phyloP scores from a whole-genome alignment of 2,888 invertebrate genomes.

The Gari tellinella region DNA sequence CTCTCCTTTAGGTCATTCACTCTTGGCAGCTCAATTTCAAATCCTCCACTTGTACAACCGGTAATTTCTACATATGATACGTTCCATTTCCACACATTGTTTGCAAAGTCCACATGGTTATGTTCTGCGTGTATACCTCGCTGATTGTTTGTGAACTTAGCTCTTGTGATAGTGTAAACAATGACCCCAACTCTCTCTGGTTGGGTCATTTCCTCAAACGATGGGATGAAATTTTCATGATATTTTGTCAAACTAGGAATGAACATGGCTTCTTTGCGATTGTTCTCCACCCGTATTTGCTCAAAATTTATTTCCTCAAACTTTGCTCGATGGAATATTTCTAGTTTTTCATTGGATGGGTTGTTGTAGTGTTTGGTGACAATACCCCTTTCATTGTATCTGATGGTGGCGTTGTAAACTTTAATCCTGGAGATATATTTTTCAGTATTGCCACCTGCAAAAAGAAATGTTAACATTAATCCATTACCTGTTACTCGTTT shows the following conservation, averaged over 20 bases:
- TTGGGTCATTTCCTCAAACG: constrained; percentile 84
- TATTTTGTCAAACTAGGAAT: constrained; percentile 84
- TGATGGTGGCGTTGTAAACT: constrained; percentile 73
- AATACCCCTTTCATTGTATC: constrained; percentile 77
- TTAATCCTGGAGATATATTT: constrained; percentile 55
- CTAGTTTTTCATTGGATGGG: constrained; percentile 81
- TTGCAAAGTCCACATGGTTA: constrained; percentile 96
- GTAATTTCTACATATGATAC: constrained; percentile 94
- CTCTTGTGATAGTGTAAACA: constrained; percentile 92
- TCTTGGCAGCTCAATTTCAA: constrained; percentile 95
- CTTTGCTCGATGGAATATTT: constrained; percentile 81
- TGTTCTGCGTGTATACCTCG: constrained; percentile 93
- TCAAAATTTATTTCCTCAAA: constrained; percentile 77
- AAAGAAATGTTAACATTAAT: too few relatives aligned
- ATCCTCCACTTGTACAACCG: constrained; percentile 93
- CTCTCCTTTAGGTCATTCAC: constrained; percentile 86
- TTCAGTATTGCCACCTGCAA: constrained; percentile 35
- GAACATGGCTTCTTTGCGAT: constrained; percentile 79
- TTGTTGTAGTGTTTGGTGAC: constrained; percentile 83
- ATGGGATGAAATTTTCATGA: constrained; percentile 82
- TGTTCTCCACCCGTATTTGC: constrained; percentile 70
- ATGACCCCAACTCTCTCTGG: constrained; percentile 90
- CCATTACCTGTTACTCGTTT: too few relatives aligned
- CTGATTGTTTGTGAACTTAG: constrained; percentile 93
- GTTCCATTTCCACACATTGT: constrained; percentile 98